phyloP scores from a whole-genome alignment of 2,113 vertebrate species.

The Hystrix brachyura region DNA sequence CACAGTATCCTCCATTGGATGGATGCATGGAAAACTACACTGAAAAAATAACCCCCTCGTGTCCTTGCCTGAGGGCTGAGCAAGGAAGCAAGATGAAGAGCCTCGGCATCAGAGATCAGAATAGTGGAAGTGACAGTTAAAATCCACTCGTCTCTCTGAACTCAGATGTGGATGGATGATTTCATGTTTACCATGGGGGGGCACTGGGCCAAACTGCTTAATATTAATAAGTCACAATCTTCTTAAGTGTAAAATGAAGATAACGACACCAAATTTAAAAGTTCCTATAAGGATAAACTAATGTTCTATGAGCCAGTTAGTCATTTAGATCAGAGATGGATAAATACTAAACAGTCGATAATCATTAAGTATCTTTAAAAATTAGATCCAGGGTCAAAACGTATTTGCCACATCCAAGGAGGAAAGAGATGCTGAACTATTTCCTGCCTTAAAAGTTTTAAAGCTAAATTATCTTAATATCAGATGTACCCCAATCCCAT shows the following conservation, averaged over 20 bases:
- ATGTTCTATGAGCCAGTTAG: background rate
- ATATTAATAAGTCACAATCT: background rate
- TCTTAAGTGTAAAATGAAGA: background rate
- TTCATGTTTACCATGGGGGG: background rate
- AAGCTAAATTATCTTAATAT: constrained; percentile 19
- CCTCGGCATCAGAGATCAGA: background rate
- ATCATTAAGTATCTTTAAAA: background rate
- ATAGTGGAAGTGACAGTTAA: background rate
- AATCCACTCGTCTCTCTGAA: background rate
- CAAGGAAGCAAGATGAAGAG: background rate
- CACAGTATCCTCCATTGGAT: background rate
- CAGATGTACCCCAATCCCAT: background rate
- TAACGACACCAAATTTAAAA: background rate
- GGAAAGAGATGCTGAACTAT: background rate
- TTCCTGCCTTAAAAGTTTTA: constrained; percentile 16
- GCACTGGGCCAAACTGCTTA: background rate
- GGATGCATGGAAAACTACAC: background rate
- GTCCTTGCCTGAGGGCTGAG: background rate
- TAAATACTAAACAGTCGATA: background rate
- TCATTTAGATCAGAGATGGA: background rate
- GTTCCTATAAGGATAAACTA: background rate
- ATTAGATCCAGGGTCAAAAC: background rate
- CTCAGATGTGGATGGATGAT: background rate
- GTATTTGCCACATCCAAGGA: background rate
- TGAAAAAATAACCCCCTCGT: background rate